Evolutionary conservation across 37 sponge, comb jelly and placozoan genomes (phyloP).

Genomic region (Amphimedon queenslandica): DNA sequence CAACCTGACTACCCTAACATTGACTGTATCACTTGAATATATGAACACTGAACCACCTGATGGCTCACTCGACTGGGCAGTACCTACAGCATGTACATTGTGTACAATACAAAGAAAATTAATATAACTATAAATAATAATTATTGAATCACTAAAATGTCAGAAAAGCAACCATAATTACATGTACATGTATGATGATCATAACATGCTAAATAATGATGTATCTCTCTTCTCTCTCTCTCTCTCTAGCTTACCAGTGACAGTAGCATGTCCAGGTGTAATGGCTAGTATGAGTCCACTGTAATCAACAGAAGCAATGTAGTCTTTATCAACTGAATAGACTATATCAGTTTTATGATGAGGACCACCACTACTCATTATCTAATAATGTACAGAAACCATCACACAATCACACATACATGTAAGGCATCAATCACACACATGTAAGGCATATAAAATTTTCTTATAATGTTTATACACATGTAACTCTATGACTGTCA

Average conservation of each 20-base stretch:
- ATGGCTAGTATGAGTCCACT: conserved; percentile 58
- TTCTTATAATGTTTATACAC: too few species aligned
- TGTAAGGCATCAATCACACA: too few species aligned
- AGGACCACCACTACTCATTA: conserved; percentile 71
- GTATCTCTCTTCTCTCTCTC: not conserved
- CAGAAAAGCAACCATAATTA: not conserved
- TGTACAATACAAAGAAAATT: not conserved
- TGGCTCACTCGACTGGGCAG: conserved; percentile 40
- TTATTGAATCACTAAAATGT: too few species aligned
- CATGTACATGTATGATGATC: not conserved
- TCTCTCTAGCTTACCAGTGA: conserved; percentile 28
- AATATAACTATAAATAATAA: too few species aligned
- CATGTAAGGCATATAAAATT: too few species aligned
- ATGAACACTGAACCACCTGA: conserved; percentile 19
- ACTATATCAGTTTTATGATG: conserved; percentile 34
- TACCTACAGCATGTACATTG: not conserved
- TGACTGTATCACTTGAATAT: conserved; percentile 60
- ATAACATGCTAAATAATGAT: too few species aligned
- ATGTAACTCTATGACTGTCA: too few species aligned
- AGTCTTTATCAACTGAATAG: conserved; percentile 45
- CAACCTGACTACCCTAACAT: conserved; percentile 60
- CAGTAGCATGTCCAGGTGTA: conserved; percentile 39
- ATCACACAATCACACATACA: too few species aligned
- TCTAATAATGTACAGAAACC: conserved; percentile 33
- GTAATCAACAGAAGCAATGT: conserved; percentile 59